Conservation (phyloP, 1,140 invertebrate genomes). For the Zaprionus vittiger region DNA sequence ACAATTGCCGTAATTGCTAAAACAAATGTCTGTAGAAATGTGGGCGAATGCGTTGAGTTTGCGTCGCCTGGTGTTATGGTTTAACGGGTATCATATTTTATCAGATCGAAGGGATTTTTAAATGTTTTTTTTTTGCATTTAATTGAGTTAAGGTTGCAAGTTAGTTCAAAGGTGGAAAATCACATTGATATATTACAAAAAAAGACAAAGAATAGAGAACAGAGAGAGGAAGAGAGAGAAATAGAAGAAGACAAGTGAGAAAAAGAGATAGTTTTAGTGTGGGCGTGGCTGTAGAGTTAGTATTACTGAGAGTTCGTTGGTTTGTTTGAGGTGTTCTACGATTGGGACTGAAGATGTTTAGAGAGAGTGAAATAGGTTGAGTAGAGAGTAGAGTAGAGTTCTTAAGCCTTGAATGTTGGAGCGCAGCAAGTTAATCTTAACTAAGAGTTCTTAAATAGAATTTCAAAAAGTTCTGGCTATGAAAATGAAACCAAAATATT, state of each 20-base stretch:
- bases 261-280: constrained; percentile 68
- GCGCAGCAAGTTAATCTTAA: constrained; percentile 19
- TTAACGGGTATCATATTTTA: constrained; percentile 20
- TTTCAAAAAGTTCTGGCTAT: constrained; percentile 67
- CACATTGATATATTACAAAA: constrained; percentile 59
- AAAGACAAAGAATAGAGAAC: constrained; percentile 67
- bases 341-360: constrained; percentile 3
- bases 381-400: background rate
- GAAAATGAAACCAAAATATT: constrained; percentile 42
- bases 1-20: constrained; percentile 78
- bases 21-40: constrained; percentile 75
- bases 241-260: constrained; percentile 70
- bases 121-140: constrained; percentile 20
- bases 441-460: constrained; percentile 36
- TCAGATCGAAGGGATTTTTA: constrained; percentile 38
- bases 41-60: constrained; percentile 72
- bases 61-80: constrained; percentile 75
- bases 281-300: constrained; percentile 47
- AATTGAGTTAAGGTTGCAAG: constrained; percentile 49
- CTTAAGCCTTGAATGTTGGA: constrained; percentile 16
- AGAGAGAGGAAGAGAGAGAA: constrained; percentile 47
- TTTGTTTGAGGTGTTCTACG: constrained; percentile 38
- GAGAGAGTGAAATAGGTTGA: background rate
- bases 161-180: constrained; percentile 50
- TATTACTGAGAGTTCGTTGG: constrained; percentile 36